A percentile compares a stretch with the other conserved stretches of the same genome.
Evolutionary conservation across 2,888 invertebrate genomes (phyloP).

Genomic region (Megamerina dolium): DNA sequence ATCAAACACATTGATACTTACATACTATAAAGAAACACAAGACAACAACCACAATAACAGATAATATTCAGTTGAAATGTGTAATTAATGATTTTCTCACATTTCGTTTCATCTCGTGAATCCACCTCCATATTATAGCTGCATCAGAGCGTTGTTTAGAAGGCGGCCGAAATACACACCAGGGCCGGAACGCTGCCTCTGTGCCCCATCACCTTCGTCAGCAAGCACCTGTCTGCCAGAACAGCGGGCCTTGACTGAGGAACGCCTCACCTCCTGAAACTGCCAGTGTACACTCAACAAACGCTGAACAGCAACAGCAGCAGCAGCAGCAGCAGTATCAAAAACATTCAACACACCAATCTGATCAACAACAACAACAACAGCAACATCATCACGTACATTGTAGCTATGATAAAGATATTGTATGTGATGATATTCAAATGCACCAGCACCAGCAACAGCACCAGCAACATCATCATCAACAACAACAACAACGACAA

Average conservation of each 20-base stretch:
- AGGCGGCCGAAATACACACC: slow-evolving; percentile 61
- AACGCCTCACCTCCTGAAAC: slow-evolving; percentile 66
- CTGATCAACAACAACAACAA: slow-evolving; percentile 16
- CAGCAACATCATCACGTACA: slow-evolving; percentile 40
- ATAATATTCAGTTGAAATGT: slow-evolving; percentile 9
- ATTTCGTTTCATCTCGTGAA: no score
- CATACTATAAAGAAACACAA: slow-evolving; percentile 10
- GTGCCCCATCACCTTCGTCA: slow-evolving; percentile 55
- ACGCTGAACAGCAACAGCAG: slow-evolving; percentile 29
- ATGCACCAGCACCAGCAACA: slow-evolving; percentile 34
- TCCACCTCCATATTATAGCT: no score
- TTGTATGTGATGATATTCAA: slow-evolving; percentile 46
- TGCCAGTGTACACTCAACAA: slow-evolving; percentile 40
- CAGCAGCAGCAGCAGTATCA: slow-evolving; percentile 29
- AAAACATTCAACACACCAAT: slow-evolving; percentile 28
- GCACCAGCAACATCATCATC: slow-evolving; percentile 24
- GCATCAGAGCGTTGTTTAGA: slow-evolving; percentile 84
- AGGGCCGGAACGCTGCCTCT: slow-evolving; percentile 58
- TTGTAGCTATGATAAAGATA: slow-evolving; percentile 47
- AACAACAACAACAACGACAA: slow-evolving; percentile 24
- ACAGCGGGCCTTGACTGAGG: slow-evolving; percentile 54
- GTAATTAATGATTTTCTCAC: no score
- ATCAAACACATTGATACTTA: slow-evolving; percentile 2
- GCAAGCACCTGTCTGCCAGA: slow-evolving; percentile 52
- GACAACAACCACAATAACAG: slow-evolving; percentile 2